Evolutionary conservation across 1,140 invertebrate genomes (phyloP).

Genomic region (Brachystomella parvula): DNA sequence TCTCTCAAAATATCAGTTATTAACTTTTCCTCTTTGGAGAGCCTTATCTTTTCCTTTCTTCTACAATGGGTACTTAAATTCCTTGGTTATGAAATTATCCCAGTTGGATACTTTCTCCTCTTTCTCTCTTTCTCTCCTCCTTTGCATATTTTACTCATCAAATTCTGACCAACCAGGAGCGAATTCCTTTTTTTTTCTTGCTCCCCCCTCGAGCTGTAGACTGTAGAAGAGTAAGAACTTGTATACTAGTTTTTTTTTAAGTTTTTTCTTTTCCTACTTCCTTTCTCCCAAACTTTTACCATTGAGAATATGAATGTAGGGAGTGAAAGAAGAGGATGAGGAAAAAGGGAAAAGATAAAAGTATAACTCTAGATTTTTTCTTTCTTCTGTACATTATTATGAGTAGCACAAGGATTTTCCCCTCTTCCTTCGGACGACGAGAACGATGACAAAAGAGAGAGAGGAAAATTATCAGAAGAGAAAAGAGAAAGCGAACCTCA

Average conservation of each 20-base stretch:
- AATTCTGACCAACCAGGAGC: background rate
- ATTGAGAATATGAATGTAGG: background rate
- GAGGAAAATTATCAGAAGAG: background rate
- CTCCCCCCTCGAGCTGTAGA: too few relatives aligned
- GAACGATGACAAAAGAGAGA: too few relatives aligned
- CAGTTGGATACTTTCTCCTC: too few relatives aligned
- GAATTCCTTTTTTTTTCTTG: too few relatives aligned
- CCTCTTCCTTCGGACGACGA: conserved; percentile 1
- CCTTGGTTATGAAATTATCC: too few relatives aligned
- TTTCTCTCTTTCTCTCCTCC: too few relatives aligned
- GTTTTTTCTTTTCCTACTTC: background rate
- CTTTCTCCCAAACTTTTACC: background rate
- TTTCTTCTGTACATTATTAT: background rate
- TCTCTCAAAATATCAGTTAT: too few relatives aligned
- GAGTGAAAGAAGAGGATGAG: background rate
- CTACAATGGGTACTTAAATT: too few relatives aligned
- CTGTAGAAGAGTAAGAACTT: background rate
- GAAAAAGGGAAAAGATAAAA: background rate
- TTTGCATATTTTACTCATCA: conserved; percentile 2
- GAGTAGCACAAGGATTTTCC: background rate
- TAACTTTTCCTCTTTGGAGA: too few relatives aligned
- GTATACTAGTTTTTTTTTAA: background rate
- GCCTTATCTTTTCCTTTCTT: too few relatives aligned
- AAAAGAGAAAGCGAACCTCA: background rate
- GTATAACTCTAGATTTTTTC: background rate